These are phyloP conservation scores for Noctua janthina DNA, from an alignment of 2,888 invertebrate genomes.

Conservation along the genomic window DNA sequence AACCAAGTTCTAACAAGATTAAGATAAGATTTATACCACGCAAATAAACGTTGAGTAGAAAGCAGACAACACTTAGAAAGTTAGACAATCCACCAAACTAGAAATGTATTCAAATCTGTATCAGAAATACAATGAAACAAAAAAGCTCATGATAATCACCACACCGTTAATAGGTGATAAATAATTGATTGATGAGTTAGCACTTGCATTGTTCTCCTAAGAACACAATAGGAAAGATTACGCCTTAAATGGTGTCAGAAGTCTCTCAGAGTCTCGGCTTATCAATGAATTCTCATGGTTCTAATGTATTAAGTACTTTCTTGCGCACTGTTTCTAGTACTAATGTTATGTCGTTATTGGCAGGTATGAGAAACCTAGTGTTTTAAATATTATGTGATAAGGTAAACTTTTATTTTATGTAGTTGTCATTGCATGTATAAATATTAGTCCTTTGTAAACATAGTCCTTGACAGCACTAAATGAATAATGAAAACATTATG, in stretches of 20 bases:
- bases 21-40: not conserved
- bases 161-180: slow-evolving; percentile 71
- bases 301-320: slow-evolving; percentile 52
- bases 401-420: not conserved
- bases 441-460: not conserved
- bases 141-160: slow-evolving; percentile 66
- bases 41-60: slow-evolving; percentile 19
- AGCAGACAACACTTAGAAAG: slow-evolving; percentile 8
- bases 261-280: slow-evolving; percentile 45
- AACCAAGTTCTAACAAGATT: not conserved
- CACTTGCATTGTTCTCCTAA: slow-evolving; percentile 70
- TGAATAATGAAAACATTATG: not conserved
- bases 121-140: slow-evolving; percentile 62
- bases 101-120: slow-evolving; percentile 31
- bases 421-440: not conserved
- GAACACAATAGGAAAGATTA: slow-evolving; percentile 70
- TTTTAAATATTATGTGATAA: not conserved
- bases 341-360: slow-evolving; percentile 21
- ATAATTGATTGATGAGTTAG: slow-evolving; percentile 71
- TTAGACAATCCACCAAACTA: slow-evolving; percentile 25
- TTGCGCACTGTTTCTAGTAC: slow-evolving; percentile 9
- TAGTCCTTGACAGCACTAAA: too few relatives aligned
- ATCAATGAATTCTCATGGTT: slow-evolving; percentile 55
- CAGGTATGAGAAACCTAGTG: not conserved
- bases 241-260: slow-evolving; percentile 69